These are phyloP conservation scores for Drosophila nr. perissopoda DNA, from an alignment of 2,888 invertebrate genomes.

Conservation along the genomic window DNA sequence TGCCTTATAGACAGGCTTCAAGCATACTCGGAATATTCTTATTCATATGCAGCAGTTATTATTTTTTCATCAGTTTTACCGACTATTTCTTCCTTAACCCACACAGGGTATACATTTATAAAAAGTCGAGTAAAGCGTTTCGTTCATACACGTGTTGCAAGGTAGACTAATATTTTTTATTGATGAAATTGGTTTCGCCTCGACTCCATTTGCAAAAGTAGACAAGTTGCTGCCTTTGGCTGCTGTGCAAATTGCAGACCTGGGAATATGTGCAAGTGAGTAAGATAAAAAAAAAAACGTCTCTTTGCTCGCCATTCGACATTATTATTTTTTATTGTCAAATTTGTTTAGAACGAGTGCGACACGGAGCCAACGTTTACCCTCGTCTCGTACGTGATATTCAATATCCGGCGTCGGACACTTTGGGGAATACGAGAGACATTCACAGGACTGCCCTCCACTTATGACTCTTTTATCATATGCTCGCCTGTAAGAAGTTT, in stretches of 20 bases:
- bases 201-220: conserved; percentile 75
- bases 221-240: conserved; percentile 56
- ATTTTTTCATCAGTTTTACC: background rate
- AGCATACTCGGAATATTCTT: background rate
- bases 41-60: background rate
- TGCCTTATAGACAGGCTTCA: background rate
- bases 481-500: conserved; percentile 28
- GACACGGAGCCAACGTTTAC: conserved; percentile 55
- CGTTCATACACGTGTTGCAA: conserved; percentile 6
- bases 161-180: conserved; percentile 73
- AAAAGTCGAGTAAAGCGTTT: background rate
- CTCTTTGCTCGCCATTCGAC: conserved; percentile 25
- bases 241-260: conserved; percentile 70
- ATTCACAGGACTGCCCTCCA: conserved; percentile 15
- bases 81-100: too few relatives aligned
- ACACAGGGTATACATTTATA: conserved; percentile 13
- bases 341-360: conserved; percentile 62
- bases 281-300: conserved; percentile 3
- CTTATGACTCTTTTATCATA: conserved; percentile 64
- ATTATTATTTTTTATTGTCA: conserved; percentile 73
- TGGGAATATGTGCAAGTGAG: conserved; percentile 64
- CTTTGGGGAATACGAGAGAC: conserved; percentile 61
- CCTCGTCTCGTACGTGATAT: conserved; percentile 80
- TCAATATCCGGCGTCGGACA: conserved; percentile 68
- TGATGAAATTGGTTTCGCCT: conserved; percentile 76